Evolutionary conservation across 2,113 vertebrate species (phyloP), one percentile per base, ranked within the genome.

Genomic region (Vireo altiloquus): DNA sequence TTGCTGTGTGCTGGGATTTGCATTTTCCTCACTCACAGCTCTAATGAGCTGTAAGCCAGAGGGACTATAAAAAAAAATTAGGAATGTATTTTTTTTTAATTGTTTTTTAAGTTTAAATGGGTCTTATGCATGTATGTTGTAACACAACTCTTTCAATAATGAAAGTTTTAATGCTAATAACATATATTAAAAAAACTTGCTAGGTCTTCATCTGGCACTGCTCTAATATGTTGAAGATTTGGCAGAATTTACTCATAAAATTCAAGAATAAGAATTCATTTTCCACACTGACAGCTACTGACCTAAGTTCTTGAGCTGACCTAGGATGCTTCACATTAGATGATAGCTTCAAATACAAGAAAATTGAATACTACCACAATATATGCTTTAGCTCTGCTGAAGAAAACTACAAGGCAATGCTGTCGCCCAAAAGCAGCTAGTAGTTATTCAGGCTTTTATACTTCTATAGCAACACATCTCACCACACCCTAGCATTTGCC

Each of bases 231-330:
- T 88, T 83, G 44, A 89, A 83, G 40, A 86, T 88, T 87, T 96
- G 90, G 40, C 72, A 90, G 44, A 88, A 82, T 65, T 87, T 85
- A 75, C 40, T 89, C 6, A 30, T 12, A 72, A 74, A 77, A 82
- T 74, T 91, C 56, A 92, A 80, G 47, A 94, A 50, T 90, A 92
- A 90, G 47, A 91, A 80, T 87, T 94, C 8, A 28, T 90, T 82
- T 30, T 86, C 25, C 49, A 60, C 14, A 20, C n/a, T 89, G 69
- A 81, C 72, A 84, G 60, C 68, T 69, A 56, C 18, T 86, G 44
- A 70, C 57, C 77, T 56, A 82, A 49, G 31, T 66, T 92, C 77
- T 66, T 90, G 85, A 81, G 72, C 72, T 93, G 85, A 78, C 80
- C 72, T 69, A 81, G 33, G 77, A 71, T 90, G 82, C 71, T 81